Conservation (phyloP, 2,113 vertebrate genomes). For the Oxyruncus cristatus region DNA sequence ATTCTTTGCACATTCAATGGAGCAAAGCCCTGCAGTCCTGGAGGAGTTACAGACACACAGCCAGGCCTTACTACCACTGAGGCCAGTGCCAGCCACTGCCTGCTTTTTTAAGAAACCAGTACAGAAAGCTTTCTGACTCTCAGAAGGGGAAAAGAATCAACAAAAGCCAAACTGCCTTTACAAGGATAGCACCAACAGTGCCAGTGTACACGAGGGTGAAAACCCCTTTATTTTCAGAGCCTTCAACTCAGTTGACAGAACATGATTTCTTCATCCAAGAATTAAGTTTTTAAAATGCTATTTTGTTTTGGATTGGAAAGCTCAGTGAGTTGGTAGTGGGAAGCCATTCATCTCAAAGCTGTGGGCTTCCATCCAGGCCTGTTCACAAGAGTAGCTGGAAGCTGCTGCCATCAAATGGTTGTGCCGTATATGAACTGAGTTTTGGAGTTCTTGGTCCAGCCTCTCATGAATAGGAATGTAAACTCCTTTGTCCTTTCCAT, state of each 20-base stretch:
- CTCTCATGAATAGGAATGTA: neutral
- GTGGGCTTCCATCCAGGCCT: slow-evolving; percentile 18
- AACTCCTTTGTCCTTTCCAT: neutral
- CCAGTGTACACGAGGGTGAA: slow-evolving; percentile 56
- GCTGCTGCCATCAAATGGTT: slow-evolving; percentile 67
- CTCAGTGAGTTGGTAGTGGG: slow-evolving; percentile 23
- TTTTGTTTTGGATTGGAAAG: slow-evolving; percentile 37
- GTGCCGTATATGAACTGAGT: slow-evolving; percentile 34
- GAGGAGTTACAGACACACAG: slow-evolving; percentile 11
- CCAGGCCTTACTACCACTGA: neutral
- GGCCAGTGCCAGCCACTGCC: slow-evolving; percentile 6
- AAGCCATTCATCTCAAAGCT: slow-evolving; percentile 45
- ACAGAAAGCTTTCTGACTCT: slow-evolving; percentile 51
- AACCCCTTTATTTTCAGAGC: slow-evolving; percentile 48
- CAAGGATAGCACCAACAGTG: slow-evolving; percentile 50
- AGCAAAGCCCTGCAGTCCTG: neutral
- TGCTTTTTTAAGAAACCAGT: slow-evolving; percentile 28
- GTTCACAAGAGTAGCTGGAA: slow-evolving; percentile 44
- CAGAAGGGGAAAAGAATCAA: slow-evolving; percentile 36
- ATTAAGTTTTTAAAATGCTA: slow-evolving; percentile 29
- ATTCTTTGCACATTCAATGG: neutral
- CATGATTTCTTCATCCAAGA: slow-evolving; percentile 30
- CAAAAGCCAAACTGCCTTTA: slow-evolving; percentile 49
- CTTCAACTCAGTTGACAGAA: slow-evolving; percentile 20
- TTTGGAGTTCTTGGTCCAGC: slow-evolving; percentile 38